Conservation (phyloP, 1,140 invertebrate genomes). For the Drosophila auraria region DNA sequence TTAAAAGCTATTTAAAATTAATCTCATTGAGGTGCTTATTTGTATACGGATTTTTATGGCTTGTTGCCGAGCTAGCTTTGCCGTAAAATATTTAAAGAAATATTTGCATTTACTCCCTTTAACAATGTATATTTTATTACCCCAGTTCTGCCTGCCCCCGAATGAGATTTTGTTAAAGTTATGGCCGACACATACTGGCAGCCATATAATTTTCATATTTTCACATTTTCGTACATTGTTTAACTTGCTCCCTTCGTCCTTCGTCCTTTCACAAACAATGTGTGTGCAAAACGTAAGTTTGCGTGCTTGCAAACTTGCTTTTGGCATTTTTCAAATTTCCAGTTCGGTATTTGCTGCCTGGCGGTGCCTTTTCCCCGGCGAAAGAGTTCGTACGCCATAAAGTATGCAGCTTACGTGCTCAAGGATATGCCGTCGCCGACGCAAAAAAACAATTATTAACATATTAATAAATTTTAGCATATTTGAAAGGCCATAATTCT, state of each 20-base stretch:
- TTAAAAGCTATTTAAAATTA: neutral
- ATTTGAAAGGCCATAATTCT: conserved; percentile 81
- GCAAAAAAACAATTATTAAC: conserved; percentile 79
- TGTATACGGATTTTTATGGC: neutral
- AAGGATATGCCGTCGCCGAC: conserved; percentile 46
- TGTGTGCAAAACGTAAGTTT: conserved; percentile 83
- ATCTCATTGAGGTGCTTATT: conserved; percentile 1
- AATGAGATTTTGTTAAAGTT: conserved; percentile 74
- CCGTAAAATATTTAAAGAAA: conserved; percentile 7
- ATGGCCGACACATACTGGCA: conserved; percentile 77
- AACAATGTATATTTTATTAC: conserved; percentile 28
- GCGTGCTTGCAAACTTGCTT: conserved; percentile 78
- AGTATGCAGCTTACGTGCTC: conserved; percentile 78
- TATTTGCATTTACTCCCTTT: conserved; percentile 6
- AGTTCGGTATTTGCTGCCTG: conserved; percentile 67
- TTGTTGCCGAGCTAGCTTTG: neutral
- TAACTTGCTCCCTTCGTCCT: conserved; percentile 53
- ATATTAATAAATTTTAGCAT: conserved; percentile 84
- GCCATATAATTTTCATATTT: conserved; percentile 82
- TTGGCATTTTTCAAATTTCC: conserved; percentile 82
- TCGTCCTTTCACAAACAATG: conserved; percentile 62
- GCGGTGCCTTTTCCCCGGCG: conserved; percentile 45
- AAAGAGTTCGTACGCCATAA: conserved; percentile 82
- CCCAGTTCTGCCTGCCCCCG: conserved; percentile 8
- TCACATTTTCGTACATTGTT: conserved; percentile 82